Percentiles rank a stretch among this genome's conserved stretches.
phyloP scores from a whole-genome alignment of 2,113 vertebrate genomes.

The Antechinus flavipes region DNA sequence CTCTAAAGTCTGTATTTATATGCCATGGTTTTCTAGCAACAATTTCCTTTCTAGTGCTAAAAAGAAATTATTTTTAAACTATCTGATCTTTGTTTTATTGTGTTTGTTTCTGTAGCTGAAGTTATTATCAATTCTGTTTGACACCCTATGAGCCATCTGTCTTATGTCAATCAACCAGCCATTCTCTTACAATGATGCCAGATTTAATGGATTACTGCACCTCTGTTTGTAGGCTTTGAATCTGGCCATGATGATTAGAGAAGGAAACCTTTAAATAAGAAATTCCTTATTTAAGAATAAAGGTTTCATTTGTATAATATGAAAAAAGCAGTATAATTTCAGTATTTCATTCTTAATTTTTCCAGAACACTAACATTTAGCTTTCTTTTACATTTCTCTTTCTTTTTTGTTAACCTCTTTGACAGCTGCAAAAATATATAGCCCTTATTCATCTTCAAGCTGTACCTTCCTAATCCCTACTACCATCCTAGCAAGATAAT shows the following conservation, averaged over 20 bases:
- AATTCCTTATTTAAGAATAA: neutral
- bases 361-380: slow-evolving; percentile 6
- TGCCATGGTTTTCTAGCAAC: neutral
- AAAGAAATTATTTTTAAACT: neutral
- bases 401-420: slow-evolving; percentile 1
- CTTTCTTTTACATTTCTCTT: slow-evolving; percentile 30
- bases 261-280: slow-evolving; percentile 13
- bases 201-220: neutral
- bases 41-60: neutral
- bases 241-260: neutral
- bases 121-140: neutral
- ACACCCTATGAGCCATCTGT: neutral
- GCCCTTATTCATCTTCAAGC: slow-evolving; percentile 37
- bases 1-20: neutral
- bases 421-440: slow-evolving; percentile 39
- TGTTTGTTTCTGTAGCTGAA: neutral
- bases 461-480: slow-evolving; percentile 9
- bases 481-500: slow-evolving; percentile 21
- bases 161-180: neutral
- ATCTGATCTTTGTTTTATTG: neutral
- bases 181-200: neutral
- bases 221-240: neutral
- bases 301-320: slow-evolving; percentile 18
- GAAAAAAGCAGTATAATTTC: slow-evolving; percentile 28
- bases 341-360: neutral